phyloP scores from a whole-genome alignment of 2,888 invertebrate species.

The Drosophila nr. perissopoda region DNA sequence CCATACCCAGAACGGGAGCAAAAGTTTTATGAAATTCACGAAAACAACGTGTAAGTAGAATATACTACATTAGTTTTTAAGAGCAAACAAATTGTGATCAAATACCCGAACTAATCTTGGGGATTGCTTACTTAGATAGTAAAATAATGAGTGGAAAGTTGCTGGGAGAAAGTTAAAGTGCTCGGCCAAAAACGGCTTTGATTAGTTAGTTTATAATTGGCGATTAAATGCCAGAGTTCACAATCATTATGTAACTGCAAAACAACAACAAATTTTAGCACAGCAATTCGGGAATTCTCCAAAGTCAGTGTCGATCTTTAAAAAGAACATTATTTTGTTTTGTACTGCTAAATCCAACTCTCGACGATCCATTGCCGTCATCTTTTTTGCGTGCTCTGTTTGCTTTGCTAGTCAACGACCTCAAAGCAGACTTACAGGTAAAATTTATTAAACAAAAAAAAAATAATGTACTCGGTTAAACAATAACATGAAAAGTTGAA shows the following conservation, averaged over 20 bases:
- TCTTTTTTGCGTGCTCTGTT: not conserved
- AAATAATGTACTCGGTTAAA: not conserved
- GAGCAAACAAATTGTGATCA: not conserved
- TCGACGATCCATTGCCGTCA: not conserved
- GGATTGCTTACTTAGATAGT: not conserved
- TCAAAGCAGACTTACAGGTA: not conserved
- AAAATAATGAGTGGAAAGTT: not conserved
- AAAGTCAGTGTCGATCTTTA: not conserved
- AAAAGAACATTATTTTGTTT: not conserved
- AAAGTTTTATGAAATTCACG: slow-evolving; percentile 80
- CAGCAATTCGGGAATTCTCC: not conserved
- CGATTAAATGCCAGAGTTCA: not conserved
- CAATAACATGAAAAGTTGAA: not conserved
- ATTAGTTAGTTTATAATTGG: not conserved
- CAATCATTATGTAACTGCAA: not conserved
- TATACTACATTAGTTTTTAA: not conserved
- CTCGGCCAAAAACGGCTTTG: not conserved
- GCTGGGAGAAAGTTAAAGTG: not conserved
- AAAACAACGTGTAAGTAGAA: slow-evolving; percentile 75
- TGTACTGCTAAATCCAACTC: not conserved
- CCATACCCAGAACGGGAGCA: slow-evolving; percentile 87
- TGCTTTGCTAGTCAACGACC: not conserved
- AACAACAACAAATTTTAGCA: not conserved
- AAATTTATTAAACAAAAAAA: not conserved
- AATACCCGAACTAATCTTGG: not conserved